Conservation (phyloP, 2,888 invertebrate genomes). For the Pristionchus entomophagus region DNA sequence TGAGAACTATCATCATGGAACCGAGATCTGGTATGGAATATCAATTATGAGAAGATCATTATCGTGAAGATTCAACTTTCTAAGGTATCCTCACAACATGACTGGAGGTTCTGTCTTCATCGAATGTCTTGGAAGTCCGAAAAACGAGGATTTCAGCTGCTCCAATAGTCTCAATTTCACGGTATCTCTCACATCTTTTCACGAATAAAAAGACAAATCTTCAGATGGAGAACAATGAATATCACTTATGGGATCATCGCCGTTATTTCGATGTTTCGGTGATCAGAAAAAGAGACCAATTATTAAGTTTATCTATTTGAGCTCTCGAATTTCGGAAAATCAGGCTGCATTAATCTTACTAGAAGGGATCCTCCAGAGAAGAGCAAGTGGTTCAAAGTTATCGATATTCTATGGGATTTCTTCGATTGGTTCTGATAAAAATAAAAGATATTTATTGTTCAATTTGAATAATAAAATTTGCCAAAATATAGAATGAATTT, state of each 20-base stretch:
- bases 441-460: too few relatives aligned
- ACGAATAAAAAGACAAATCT: background rate
- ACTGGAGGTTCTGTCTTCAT: conserved; percentile 53
- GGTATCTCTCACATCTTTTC: background rate
- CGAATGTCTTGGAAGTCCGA: conserved; percentile 60
- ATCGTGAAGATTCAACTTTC: background rate
- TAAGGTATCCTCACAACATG: conserved; percentile 61
- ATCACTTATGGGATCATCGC: conserved; percentile 63
- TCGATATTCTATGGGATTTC: too few relatives aligned
- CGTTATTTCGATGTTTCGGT: conserved; percentile 58
- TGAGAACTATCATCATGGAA: conserved; percentile 66
- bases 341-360: conserved; percentile 44
- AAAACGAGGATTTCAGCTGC: conserved; percentile 64
- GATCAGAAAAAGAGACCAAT: background rate
- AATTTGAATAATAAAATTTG: too few relatives aligned
- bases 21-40: conserved; percentile 66
- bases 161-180: conserved; percentile 49
- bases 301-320: background rate
- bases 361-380: too few relatives aligned
- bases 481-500: too few relatives aligned
- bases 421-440: too few relatives aligned
- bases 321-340: conserved; percentile 38
- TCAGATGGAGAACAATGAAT: conserved; percentile 49
- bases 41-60: background rate
- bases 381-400: too few relatives aligned